These are phyloP conservation scores for Phalacrocorax brasilianus DNA, from an alignment of 2,113 vertebrate species.

Conservation along the genomic window DNA sequence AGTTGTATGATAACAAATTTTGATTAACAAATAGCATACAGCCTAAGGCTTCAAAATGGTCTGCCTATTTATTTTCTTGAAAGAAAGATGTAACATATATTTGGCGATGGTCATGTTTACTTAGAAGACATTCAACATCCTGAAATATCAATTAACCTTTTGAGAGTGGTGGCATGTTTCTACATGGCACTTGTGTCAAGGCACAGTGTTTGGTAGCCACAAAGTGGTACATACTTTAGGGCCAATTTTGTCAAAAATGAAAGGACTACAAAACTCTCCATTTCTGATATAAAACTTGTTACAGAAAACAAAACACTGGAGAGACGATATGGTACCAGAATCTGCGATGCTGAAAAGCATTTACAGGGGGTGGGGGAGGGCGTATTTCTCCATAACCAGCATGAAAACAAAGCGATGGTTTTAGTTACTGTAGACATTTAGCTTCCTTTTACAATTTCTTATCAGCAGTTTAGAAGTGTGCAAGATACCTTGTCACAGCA, in stretches of 20 bases:
- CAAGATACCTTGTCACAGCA: not conserved
- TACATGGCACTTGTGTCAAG: not conserved
- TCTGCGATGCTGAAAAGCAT: not conserved
- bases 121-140: not conserved
- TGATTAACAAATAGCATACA: not conserved
- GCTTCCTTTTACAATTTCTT: not conserved
- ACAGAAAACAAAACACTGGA: not conserved
- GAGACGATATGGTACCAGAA: not conserved
- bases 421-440: not conserved
- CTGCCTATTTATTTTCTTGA: not conserved
- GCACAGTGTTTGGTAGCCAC: not conserved
- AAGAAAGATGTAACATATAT: not conserved
- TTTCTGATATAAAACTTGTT: not conserved
- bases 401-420: not conserved
- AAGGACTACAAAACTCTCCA: not conserved
- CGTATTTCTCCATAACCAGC: not conserved
- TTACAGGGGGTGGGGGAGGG: not conserved
- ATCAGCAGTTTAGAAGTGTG: not conserved
- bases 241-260: not conserved
- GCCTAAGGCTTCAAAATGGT: not conserved
- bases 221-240: not conserved
- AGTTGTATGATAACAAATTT: not conserved
- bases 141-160: slow-evolving; percentile 8
- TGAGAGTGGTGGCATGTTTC: not conserved
- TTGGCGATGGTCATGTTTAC: not conserved